These are phyloP conservation scores for Hexactinellida sp. DNA, from an alignment of 37 sponge, comb jelly and placozoan genomes.

Conservation along the genomic window DNA sequence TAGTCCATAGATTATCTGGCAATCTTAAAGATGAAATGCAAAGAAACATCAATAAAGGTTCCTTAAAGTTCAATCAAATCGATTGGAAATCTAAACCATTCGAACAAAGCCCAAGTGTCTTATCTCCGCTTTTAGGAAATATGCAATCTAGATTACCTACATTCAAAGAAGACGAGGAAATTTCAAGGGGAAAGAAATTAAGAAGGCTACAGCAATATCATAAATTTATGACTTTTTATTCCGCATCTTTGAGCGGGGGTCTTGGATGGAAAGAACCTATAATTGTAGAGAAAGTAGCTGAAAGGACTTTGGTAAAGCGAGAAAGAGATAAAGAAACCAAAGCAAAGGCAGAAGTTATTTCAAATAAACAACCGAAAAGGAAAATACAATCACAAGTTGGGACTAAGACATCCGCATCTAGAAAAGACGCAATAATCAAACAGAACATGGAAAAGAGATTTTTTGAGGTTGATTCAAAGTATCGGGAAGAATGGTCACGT, in stretches of 20 bases:
- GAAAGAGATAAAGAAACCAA: neutral
- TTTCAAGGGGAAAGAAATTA: neutral
- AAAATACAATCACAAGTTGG: neutral
- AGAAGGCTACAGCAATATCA: constrained; percentile 7
- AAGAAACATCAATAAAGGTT: neutral
- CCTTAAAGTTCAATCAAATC: neutral
- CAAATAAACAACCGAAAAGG: neutral
- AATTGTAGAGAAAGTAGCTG: neutral
- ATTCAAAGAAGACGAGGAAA: neutral
- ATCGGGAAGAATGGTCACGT: neutral
- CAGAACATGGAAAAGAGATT: neutral
- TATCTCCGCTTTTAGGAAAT: neutral
- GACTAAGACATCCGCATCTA: neutral
- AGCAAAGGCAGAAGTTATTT: neutral
- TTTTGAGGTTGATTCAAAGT: neutral
- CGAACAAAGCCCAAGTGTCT: neutral
- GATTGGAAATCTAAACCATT: neutral
- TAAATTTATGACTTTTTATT: neutral
- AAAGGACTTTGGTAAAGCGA: neutral
- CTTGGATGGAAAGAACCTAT: constrained; percentile 6
- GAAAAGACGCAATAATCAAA: neutral
- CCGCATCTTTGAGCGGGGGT: neutral
- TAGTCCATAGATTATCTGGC: neutral
- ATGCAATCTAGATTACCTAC: neutral
- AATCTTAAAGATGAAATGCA: neutral